Conservation (phyloP, 2,888 invertebrate species). For the Pristionchus maxplancki region DNA sequence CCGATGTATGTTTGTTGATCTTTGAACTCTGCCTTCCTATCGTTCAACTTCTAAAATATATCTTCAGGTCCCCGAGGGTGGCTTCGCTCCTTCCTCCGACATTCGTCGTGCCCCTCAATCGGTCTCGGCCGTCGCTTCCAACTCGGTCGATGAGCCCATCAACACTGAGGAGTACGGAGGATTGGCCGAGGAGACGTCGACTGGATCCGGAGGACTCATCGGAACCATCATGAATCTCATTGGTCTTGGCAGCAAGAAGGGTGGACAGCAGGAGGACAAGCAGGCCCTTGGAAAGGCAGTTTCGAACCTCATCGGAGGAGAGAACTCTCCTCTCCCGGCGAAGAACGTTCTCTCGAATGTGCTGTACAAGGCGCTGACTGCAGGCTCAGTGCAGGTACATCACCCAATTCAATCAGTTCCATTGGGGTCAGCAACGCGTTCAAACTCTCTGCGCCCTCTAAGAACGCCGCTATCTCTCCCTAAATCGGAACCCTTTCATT, state of each 20-base stretch:
- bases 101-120: slow-evolving; percentile 72
- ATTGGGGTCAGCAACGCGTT: neutral
- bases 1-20: slow-evolving; percentile 55
- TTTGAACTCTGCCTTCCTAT: too few species aligned
- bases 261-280: slow-evolving; percentile 60
- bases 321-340: slow-evolving; percentile 74
- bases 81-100: slow-evolving; percentile 70
- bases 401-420: neutral
- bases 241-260: slow-evolving; percentile 70
- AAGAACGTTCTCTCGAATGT: slow-evolving; percentile 75
- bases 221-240: slow-evolving; percentile 76
- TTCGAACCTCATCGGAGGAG: slow-evolving; percentile 71
- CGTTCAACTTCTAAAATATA: neutral
- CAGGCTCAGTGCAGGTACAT: slow-evolving; percentile 68
- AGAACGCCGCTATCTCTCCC: slow-evolving; percentile 21
- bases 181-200: slow-evolving; percentile 71
- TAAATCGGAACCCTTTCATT: slow-evolving; percentile 9
- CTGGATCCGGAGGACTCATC: slow-evolving; percentile 73
- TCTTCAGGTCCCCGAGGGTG: slow-evolving; percentile 74
- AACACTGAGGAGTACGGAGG: slow-evolving; percentile 67
- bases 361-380: slow-evolving; percentile 77
- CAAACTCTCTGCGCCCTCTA: slow-evolving; percentile 19
- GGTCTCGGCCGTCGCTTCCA: slow-evolving; percentile 67
- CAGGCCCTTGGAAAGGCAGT: slow-evolving; percentile 72
- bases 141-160: slow-evolving; percentile 59